Conservation (phyloP, 2,888 invertebrate species). For the Mactromeris polynyma region DNA sequence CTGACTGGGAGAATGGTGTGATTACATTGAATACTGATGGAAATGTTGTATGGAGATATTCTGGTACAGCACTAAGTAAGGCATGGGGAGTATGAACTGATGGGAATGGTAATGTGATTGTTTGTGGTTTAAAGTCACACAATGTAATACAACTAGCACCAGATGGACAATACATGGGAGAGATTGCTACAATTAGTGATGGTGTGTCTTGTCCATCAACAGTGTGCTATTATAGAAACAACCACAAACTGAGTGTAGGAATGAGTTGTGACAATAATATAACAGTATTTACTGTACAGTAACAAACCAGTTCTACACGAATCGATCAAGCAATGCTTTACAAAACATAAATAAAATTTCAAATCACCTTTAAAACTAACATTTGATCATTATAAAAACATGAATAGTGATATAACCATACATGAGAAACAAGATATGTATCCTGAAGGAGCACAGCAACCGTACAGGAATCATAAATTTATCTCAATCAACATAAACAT, state of each 20-base stretch:
- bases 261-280: too few species aligned
- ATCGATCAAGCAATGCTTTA: too few species aligned
- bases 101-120: neutral
- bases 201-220: neutral
- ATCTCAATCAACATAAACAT: too few species aligned
- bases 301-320: too few species aligned
- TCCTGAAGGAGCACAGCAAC: too few species aligned
- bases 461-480: too few species aligned
- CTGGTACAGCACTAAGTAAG: neutral
- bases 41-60: neutral
- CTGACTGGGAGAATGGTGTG: neutral
- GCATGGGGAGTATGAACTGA: neutral
- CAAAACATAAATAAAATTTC: too few species aligned
- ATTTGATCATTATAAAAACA: too few species aligned
- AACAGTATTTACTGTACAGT: too few species aligned
- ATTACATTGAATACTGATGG: neutral
- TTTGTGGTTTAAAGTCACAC: neutral
- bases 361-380: too few species aligned
- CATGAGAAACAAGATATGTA: too few species aligned
- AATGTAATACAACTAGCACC: neutral
- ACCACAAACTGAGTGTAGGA: conserved; percentile 1
- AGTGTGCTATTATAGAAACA: neutral
- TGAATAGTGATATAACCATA: too few species aligned
- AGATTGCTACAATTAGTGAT: neutral
- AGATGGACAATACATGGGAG: neutral